Percentiles rank a stretch among this genome's conserved stretches.
Conservation (phyloP, 2,113 vertebrate genomes). For the Rhombomys opimus region DNA sequence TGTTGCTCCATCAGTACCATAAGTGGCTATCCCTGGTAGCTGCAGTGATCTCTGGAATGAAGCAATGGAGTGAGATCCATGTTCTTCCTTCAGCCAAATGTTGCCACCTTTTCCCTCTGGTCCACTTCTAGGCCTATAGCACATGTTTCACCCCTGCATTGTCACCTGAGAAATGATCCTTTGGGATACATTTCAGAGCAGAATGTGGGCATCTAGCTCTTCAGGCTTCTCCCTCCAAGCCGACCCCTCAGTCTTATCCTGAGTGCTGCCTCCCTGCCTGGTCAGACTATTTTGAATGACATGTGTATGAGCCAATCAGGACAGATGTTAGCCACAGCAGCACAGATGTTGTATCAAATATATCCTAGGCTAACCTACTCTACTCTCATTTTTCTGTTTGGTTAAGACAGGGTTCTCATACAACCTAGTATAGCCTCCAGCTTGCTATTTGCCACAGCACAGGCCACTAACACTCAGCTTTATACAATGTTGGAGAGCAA, state of each 20-base stretch:
- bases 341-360: neutral
- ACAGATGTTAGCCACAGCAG: neutral
- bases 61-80: accelerated
- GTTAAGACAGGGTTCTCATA: neutral
- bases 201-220: neutral
- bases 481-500: neutral
- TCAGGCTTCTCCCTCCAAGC: neutral
- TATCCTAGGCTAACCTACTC: neutral
- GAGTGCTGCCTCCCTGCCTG: neutral
- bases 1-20: neutral
- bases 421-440: neutral
- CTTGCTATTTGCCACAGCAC: neutral
- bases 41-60: neutral
- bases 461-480: neutral
- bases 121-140: neutral
- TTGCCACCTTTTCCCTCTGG: neutral
- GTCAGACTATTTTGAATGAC: neutral
- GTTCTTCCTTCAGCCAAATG: neutral
- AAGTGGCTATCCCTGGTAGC: neutral
- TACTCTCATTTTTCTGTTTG: neutral
- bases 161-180: neutral
- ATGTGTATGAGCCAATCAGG: neutral
- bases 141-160: neutral
- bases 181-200: neutral
- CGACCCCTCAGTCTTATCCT: neutral